phyloP scores from a whole-genome alignment of 2,888 invertebrate genomes.

The Drosophila conformis region DNA sequence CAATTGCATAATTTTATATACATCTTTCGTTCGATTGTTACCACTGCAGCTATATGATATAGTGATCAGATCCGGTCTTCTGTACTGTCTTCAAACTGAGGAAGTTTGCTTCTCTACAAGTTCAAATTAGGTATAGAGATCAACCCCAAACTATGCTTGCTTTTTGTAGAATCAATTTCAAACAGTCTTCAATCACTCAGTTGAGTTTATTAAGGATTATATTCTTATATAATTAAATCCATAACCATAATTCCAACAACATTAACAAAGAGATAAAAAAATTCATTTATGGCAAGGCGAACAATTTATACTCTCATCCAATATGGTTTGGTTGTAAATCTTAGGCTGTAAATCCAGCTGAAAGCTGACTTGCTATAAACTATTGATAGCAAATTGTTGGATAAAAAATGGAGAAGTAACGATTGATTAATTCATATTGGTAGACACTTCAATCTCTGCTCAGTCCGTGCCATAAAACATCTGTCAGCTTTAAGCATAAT shows the following conservation, averaged over 20 bases:
- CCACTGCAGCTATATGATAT: neutral
- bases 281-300: neutral
- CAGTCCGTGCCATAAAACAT: neutral
- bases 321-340: neutral
- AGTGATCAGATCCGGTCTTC: neutral
- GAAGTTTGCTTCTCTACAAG: too few relatives aligned
- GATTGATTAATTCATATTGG: constrained; percentile 15
- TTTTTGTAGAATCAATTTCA: neutral
- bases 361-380: constrained; percentile 15
- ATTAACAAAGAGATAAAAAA: neutral
- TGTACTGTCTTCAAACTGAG: neutral
- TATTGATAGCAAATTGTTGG: neutral
- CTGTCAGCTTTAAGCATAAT: constrained; percentile 12
- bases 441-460: constrained; percentile 1
- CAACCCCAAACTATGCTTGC: too few relatives aligned
- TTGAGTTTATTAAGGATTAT: neutral
- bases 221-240: neutral
- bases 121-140: too few relatives aligned
- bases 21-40: neutral
- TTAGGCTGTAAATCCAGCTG: constrained; percentile 6
- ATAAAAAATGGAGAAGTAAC: neutral
- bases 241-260: neutral
- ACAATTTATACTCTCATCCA: neutral
- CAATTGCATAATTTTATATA: neutral
- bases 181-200: neutral